Base-by-base conservation (phyloP, 1,140 invertebrate genomes). In the Lepidurus couesii region DNA sequence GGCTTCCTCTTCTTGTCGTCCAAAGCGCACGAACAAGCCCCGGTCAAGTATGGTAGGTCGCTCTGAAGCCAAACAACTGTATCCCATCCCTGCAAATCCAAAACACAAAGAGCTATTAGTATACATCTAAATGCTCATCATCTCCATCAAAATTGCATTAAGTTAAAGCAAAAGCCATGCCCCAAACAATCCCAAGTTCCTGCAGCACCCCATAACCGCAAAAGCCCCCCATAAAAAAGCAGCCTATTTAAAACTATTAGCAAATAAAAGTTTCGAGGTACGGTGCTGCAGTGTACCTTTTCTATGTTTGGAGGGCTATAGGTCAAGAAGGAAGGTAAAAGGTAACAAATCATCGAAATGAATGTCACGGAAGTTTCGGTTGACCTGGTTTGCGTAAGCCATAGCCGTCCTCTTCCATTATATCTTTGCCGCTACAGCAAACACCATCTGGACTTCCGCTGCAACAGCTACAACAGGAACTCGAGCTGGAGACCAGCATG, bases 261-360 rank as follows among this genome's bases (percentile, higher is more conserved):
- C 16, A 65, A 65, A 65, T 65, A 16, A 4, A 34, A 34, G 34
- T 34, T 34, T 34, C 34, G 34, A 34, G 34, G 34, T 34, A 34
- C 21, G 53, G 53, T 65, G 53, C 53, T 65, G 53, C 53, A 65
- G 53, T 65, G 53, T 65, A 65, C 53, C 53, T 65, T 65, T 13
- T n/a, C 21, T 65, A 21, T 21, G 16, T 65, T 21, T 21, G 6
- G 53, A 13, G 53, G 21, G 8, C 9, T 21, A 65, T 21, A 65
- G 34, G 34, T 34, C 34, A 34, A 34, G 34, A 34, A 34, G 34
- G 34, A 34, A 34, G 34, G 34, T 34, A 34, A 34, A 34, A 34
- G 34, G 34, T 34, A 34, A 34, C 34, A 34, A 21, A 65, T 65
- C 53, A 21, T 9, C n/a, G 53, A 65, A 21, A 65, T 65, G 34